A percentile compares a stretch with the other conserved stretches of the same genome.
Evolutionary conservation across 1,140 invertebrate genomes (phyloP).

Genomic region (Danaus plexippus): DNA sequence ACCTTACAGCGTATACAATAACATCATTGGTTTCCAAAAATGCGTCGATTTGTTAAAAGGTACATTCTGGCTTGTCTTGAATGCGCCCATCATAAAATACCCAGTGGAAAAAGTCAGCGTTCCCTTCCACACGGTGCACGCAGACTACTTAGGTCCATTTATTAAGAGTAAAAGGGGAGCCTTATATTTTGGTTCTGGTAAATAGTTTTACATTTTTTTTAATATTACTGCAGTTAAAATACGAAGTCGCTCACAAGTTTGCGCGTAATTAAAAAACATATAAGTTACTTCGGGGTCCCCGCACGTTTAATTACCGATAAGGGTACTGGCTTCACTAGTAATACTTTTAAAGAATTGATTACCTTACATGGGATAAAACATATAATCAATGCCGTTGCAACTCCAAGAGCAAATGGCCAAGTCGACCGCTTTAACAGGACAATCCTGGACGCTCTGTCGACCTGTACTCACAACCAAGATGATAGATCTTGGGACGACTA

Average conservation of each 20-base stretch:
- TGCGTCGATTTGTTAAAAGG: conserved; percentile 22
- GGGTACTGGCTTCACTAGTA: conserved; percentile 16
- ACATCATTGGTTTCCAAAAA: conserved; percentile 18
- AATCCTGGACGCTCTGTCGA: conserved; percentile 22
- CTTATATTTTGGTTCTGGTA: conserved; percentile 15
- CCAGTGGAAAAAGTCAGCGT: conserved; percentile 13
- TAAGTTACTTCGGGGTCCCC: conserved; percentile 21
- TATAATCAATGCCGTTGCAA: conserved; percentile 26
- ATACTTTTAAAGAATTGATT: conserved; percentile 16
- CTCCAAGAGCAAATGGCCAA: conserved; percentile 30
- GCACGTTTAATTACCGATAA: conserved; percentile 18
- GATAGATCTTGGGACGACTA: conserved; percentile 24
- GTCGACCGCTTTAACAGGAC: conserved; percentile 33
- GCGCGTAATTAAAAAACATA: conserved; percentile 13
- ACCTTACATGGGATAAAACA: conserved; percentile 13
- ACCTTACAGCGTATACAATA: conserved; percentile 12
- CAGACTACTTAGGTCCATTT: conserved; percentile 16
- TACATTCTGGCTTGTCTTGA: conserved; percentile 21
- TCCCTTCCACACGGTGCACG: conserved; percentile 15
- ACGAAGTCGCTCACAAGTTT: conserved; percentile 14
- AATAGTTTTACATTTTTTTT: conserved; percentile 20
- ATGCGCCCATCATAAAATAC: conserved; percentile 21
- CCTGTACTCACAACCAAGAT: conserved; percentile 18
- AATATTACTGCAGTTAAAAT: conserved; percentile 15
- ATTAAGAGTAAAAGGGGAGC: conserved; percentile 8